Base-by-base conservation (phyloP, 2,113 vertebrate genomes). In the Choloepus hoffmanni region DNA sequence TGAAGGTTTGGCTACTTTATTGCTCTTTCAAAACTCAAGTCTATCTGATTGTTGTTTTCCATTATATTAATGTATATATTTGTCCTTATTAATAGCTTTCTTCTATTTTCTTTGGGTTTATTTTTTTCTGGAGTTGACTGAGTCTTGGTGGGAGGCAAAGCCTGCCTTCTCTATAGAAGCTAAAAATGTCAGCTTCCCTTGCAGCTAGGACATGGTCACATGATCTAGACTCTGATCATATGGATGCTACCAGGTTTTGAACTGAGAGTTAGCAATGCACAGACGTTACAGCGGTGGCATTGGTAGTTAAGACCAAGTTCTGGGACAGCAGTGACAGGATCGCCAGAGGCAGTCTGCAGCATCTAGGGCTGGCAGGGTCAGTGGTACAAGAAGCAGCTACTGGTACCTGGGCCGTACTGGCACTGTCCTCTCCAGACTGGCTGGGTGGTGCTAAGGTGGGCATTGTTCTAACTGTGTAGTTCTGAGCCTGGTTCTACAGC, bases 1-100 rank as follows among this genome's bases (percentile, higher is more conserved):
- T 83, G 24, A 50, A 72, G 83, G 19, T 45, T 65, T 77, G 12
- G 19, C 33, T 65, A 18, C n/a, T 28, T 77, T 63, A 72, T 67
- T 74, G 67, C 13, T 82, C 60, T 77, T 92, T 87, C 67, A 4
- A 85, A 84, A 73, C 85, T 81, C 12, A 68, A 70, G 33, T 87
- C 45, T 89, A 40, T 84, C 40, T 81, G 16, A 68, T 63, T 76
- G 93, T 95, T 73, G 23, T 83, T 72, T 83, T 67, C 26, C 12
- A 91, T 84, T 87, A 65, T 78, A 15, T 40, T 72, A 48, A 40
- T 8, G 81, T 82, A 93, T 93, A 36, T 72, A 55, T 81, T 95
- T 48, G 14, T 90, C 26, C 72, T 88, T n/a, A 40, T 68, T 87
- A 60, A 10, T 82, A 65, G 58, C 58, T 87, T 79, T 92, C n/a